Conservation (phyloP, 2,797 vertebrate species). For the Smutsia gigantea region DNA sequence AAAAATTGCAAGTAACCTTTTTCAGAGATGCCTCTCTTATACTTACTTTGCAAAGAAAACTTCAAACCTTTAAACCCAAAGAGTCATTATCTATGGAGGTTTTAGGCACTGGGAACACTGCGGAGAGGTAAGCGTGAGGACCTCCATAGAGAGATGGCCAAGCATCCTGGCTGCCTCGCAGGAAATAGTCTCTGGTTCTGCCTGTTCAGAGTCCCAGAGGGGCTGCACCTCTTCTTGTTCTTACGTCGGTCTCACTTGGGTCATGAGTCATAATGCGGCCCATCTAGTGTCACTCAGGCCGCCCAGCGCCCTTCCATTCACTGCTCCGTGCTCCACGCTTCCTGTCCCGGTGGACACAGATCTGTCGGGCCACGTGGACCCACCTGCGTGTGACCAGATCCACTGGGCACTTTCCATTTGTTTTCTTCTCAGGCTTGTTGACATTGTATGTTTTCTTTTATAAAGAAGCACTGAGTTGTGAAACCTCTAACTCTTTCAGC, state of each 20-base stretch:
- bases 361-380: not conserved
- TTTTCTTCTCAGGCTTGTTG: not conserved
- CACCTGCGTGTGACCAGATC: not conserved
- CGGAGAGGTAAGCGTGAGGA: too few species aligned
- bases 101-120: not conserved
- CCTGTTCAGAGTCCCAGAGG: too few species aligned
- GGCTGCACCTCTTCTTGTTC: not conserved
- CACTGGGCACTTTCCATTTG: not conserved
- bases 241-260: not conserved
- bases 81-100: not conserved
- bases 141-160: rapidly evolving
- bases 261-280: not conserved
- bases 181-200: not conserved
- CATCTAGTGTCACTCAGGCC: not conserved
- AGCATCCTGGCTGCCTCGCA: not conserved
- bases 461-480: not conserved
- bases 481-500: not conserved
- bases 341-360: too few species aligned
- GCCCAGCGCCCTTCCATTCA: not conserved
- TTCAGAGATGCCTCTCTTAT: not conserved
- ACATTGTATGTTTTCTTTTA: not conserved
- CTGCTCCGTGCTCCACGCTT: too few species aligned
- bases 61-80: not conserved
- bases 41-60: not conserved
- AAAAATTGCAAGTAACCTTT: not conserved